Percentiles rank a stretch among this genome's conserved stretches.
phyloP scores from a whole-genome alignment of 2,113 vertebrate species.

The Collichthys lucidus region DNA sequence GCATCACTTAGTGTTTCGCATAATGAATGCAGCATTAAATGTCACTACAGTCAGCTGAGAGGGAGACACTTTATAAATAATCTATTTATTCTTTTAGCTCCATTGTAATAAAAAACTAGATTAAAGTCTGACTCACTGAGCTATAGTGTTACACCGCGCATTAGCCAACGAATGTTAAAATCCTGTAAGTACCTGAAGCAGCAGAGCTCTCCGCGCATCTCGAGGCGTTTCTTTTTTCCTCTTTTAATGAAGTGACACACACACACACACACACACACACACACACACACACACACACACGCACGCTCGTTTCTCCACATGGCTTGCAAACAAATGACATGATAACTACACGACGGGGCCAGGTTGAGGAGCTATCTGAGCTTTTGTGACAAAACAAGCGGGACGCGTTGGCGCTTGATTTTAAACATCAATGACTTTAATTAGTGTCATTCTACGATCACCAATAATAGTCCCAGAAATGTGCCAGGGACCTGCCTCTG shows the following conservation, averaged over 20 bases:
- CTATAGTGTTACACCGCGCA: slow-evolving; percentile 10
- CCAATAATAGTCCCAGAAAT: slow-evolving; percentile 49
- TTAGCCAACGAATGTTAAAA: slow-evolving; percentile 45
- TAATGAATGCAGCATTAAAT: not conserved
- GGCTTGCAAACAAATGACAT: slow-evolving; percentile 69
- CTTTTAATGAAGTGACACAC: slow-evolving; percentile 60
- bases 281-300: slow-evolving; percentile 52
- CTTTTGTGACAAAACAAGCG: slow-evolving; percentile 71
- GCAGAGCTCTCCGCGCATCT: slow-evolving; percentile 16
- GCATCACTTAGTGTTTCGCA: slow-evolving; percentile 17
- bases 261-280: slow-evolving; percentile 50
- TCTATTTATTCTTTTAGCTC: slow-evolving; percentile 24
- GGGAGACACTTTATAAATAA: slow-evolving; percentile 5
- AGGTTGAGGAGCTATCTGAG: slow-evolving; percentile 41
- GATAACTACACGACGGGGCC: slow-evolving; percentile 53
- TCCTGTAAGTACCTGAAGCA: slow-evolving; percentile 43
- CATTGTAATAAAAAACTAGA: slow-evolving; percentile 63
- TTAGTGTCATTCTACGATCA: slow-evolving; percentile 72
- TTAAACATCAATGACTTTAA: slow-evolving; percentile 77
- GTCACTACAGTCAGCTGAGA: slow-evolving; percentile 7
- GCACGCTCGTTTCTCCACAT: slow-evolving; percentile 34
- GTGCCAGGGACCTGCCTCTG: slow-evolving; percentile 20
- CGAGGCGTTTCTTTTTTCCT: slow-evolving; percentile 23
- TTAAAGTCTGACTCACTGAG: slow-evolving; percentile 49
- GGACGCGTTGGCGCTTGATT: slow-evolving; percentile 60